phyloP scores from a whole-genome alignment of 2,888 invertebrate genomes.

The Epirrhoe alternata region DNA sequence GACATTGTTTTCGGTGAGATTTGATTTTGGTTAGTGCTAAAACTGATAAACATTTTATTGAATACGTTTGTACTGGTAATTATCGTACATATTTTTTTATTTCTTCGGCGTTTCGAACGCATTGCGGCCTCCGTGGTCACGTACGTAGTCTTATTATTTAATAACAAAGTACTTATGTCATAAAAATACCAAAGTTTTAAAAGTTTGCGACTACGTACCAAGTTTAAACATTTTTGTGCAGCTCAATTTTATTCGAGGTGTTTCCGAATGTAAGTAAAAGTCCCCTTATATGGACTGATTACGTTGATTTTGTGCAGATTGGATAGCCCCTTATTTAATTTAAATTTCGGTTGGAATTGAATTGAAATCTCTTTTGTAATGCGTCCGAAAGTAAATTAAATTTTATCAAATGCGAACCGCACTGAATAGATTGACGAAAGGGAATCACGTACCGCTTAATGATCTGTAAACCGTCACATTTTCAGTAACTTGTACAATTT shows the following conservation, averaged over 20 bases:
- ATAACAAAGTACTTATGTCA: too few relatives aligned
- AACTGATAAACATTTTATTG: too few relatives aligned
- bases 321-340: slow-evolving; percentile 54
- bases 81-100: too few relatives aligned
- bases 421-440: slow-evolving; percentile 45
- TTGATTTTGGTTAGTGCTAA: neutral
- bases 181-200: neutral
- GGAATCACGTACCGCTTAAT: slow-evolving; percentile 13
- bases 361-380: slow-evolving; percentile 58
- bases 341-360: slow-evolving; percentile 52
- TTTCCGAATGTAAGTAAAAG: slow-evolving; percentile 17
- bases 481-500: neutral
- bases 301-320: slow-evolving; percentile 46
- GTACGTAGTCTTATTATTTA: too few relatives aligned
- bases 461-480: slow-evolving; percentile 10
- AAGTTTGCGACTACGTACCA: neutral
- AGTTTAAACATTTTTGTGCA: slow-evolving; percentile 1
- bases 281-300: slow-evolving; percentile 33
- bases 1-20: neutral
- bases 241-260: slow-evolving; percentile 9
- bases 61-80: too few relatives aligned
- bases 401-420: slow-evolving; percentile 56
- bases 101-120: too few relatives aligned
- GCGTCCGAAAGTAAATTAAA: slow-evolving; percentile 60
- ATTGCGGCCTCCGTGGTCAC: too few relatives aligned